These are phyloP conservation scores for Tupaia chinensis DNA, from an alignment of 2,113 vertebrate species.

Conservation along the genomic window DNA sequence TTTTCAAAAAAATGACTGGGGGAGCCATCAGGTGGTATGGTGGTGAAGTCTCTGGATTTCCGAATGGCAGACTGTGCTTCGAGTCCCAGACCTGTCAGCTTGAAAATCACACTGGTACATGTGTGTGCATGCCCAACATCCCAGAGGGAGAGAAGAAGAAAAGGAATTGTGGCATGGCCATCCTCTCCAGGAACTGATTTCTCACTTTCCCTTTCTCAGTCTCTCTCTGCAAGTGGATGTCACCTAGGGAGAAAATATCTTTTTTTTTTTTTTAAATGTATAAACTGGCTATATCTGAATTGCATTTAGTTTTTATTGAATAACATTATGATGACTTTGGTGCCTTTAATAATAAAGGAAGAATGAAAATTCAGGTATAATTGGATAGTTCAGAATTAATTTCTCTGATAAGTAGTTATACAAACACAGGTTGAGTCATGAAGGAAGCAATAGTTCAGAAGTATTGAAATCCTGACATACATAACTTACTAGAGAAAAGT, in stretches of 20 bases:
- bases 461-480: not conserved
- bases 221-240: no score
- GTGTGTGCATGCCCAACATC: no score
- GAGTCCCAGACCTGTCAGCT: no score
- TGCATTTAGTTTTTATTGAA: not conserved
- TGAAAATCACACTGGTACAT: no score
- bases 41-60: no score
- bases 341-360: not conserved
- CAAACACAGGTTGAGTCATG: not conserved
- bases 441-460: not conserved
- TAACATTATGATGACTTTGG: not conserved
- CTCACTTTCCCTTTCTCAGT: no score
- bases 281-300: not conserved
- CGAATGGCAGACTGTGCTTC: no score
- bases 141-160: no score
- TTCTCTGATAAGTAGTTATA: not conserved
- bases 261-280: not conserved
- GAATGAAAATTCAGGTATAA: not conserved
- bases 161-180: no score
- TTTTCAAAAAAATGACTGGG: not conserved
- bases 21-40: no score
- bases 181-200: no score
- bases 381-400: not conserved
- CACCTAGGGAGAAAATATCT: no score
- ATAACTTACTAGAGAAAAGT: not conserved